A percentile compares a stretch with the other conserved stretches of the same genome.
Conservation (phyloP, 2,888 invertebrate species). For the Cheilosia pagana region DNA sequence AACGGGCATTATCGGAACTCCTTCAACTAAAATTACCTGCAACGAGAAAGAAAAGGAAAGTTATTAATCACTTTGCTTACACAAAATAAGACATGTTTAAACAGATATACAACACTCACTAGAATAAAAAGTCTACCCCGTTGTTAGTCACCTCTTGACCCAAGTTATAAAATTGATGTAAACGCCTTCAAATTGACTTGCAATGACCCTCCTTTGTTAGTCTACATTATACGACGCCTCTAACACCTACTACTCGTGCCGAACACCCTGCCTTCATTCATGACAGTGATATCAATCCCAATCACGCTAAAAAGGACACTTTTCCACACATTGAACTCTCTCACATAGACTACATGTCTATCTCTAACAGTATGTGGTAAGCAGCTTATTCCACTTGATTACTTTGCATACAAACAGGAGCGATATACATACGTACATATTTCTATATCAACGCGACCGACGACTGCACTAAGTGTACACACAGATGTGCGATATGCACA, state of each 20-base stretch:
- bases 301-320: conserved; percentile 69
- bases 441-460: background rate
- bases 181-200: conserved; percentile 40
- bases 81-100: background rate
- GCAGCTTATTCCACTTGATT: conserved; percentile 75
- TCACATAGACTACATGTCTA: conserved; percentile 17
- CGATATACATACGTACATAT: background rate
- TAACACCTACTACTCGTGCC: conserved; percentile 3
- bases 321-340: conserved; percentile 72
- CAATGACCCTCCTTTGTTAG: conserved; percentile 40
- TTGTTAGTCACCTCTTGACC: conserved; percentile 51
- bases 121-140: background rate
- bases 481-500: conserved; percentile 69
- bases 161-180: conserved; percentile 47
- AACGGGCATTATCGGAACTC: background rate
- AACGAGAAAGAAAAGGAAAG: conserved; percentile 20
- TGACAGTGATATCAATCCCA: conserved; percentile 43
- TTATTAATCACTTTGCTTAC: conserved; percentile 7
- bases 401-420: conserved; percentile 68
- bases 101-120: background rate
- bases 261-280: conserved; percentile 42
- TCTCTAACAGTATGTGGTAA: conserved; percentile 37
- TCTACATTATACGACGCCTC: background rate
- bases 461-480: conserved; percentile 52
- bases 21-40: conserved; percentile 37